Evolutionary conservation across 1,140 invertebrate genomes (phyloP).

Genomic region (Pseudomyrmex concolor): DNA sequence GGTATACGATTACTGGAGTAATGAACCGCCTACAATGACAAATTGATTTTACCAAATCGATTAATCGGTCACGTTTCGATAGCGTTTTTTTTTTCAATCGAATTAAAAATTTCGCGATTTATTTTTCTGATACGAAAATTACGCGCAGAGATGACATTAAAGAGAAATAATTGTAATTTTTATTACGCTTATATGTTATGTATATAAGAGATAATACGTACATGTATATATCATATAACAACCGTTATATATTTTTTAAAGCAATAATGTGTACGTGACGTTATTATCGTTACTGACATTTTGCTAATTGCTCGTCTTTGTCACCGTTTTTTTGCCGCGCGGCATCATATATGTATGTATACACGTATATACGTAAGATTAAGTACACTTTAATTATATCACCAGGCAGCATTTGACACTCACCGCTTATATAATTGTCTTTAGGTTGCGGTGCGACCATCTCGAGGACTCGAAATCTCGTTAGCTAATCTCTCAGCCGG

Average conservation of each 20-base stretch:
- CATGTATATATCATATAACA: too few relatives aligned
- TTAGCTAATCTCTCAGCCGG: conserved; percentile 73
- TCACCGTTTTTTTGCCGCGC: neutral
- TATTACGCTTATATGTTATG: neutral
- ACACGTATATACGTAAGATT: conserved; percentile 39
- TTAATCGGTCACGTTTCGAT: neutral
- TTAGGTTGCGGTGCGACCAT: conserved; percentile 61
- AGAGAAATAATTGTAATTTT: conserved; percentile 5
- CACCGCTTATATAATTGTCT: conserved; percentile 64
- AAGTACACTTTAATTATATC: conserved; percentile 63
- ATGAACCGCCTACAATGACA: conserved; percentile 37
- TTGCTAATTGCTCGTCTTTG: neutral
- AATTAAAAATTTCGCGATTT: neutral
- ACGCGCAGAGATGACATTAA: neutral
- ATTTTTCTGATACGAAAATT: neutral
- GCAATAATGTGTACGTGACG: too few relatives aligned
- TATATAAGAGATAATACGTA: neutral
- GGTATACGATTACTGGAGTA: conserved; percentile 39
- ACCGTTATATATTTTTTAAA: too few relatives aligned
- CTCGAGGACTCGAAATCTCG: conserved; percentile 68
- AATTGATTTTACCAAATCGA: conserved; percentile 46
- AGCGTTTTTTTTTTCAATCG: neutral
- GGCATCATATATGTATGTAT: conserved; percentile 7
- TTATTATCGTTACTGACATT: conserved; percentile 10
- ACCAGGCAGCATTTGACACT: conserved; percentile 59